These are phyloP conservation scores for Vimba vimba DNA, from an alignment of 2,113 vertebrate species.

Conservation along the genomic window DNA sequence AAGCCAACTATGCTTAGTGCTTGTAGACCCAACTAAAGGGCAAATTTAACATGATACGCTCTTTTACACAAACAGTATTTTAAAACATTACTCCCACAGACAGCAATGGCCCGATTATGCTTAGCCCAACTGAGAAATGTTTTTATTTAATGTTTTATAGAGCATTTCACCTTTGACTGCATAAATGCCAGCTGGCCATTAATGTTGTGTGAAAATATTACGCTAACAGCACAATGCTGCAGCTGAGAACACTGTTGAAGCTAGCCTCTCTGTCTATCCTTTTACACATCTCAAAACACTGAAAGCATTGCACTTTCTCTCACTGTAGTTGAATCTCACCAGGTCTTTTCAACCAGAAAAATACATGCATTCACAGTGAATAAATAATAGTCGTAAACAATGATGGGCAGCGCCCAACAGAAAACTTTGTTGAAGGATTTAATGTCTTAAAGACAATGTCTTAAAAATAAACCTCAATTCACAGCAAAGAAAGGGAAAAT, in stretches of 20 bases:
- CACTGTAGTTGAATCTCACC: not conserved
- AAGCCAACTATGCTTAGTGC: conserved; percentile 53
- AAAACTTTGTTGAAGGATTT: not conserved
- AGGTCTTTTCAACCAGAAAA: not conserved
- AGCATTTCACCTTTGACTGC: conserved; percentile 31
- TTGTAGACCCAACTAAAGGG: conserved; percentile 62
- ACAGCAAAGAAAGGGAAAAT: not conserved
- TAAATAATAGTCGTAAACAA: not conserved
- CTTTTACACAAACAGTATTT: conserved; percentile 63
- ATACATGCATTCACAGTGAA: not conserved
- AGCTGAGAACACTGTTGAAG: not conserved
- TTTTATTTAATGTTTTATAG: conserved; percentile 15
- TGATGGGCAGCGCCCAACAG: not conserved
- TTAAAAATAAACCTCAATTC: not conserved
- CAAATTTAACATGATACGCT: conserved; percentile 65
- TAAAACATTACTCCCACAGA: conserved; percentile 56
- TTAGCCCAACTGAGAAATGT: not conserved
- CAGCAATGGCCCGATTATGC: conserved; percentile 48
- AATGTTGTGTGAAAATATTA: conserved; percentile 17
- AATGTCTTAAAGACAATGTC: not conserved
- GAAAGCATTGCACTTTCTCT: not conserved
- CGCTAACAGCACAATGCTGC: not conserved
- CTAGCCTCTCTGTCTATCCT: not conserved
- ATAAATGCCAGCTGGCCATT: not conserved
- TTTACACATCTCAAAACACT: not conserved